Percentiles rank a stretch among this genome's conserved stretches.
Conservation (phyloP, 1,140 invertebrate species). For the Drosophila chauvacae region DNA sequence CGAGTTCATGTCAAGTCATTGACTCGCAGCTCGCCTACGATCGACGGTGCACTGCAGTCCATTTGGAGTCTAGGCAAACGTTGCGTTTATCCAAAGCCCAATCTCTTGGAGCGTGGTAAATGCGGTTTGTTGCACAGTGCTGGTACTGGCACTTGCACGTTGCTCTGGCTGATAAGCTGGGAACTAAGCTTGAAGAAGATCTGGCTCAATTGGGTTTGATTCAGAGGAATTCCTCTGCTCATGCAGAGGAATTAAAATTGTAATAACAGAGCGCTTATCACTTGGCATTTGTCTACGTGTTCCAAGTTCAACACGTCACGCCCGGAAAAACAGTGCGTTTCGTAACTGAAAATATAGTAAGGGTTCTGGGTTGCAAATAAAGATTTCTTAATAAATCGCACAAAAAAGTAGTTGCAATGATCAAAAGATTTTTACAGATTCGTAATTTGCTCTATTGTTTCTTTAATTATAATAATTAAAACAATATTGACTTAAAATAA, state of each 20-base stretch:
- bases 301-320: constrained; percentile 50
- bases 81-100: constrained; percentile 17
- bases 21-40: constrained; percentile 51
- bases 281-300: constrained; percentile 27
- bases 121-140: constrained; percentile 3
- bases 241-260: background rate
- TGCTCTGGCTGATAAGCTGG: constrained; percentile 9
- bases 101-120: constrained; percentile 39
- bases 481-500: too few species aligned
- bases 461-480: too few species aligned
- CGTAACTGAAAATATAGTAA: background rate
- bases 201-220: constrained; percentile 11
- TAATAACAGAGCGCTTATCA: constrained; percentile 9
- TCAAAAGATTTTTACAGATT: too few species aligned
- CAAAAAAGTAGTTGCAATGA: too few species aligned
- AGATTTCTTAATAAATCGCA: too few species aligned
- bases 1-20: constrained; percentile 77
- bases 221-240: constrained; percentile 15
- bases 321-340: constrained; percentile 20
- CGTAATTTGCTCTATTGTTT: too few species aligned
- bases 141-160: constrained; percentile 6
- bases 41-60: background rate
- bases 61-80: background rate
- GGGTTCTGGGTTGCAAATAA: too few species aligned
- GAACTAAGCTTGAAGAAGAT: constrained; percentile 21